Evolutionary conservation across 92 coral and sea anemone species (phyloP).

Genomic region (Anthopleura xanthogrammica): DNA sequence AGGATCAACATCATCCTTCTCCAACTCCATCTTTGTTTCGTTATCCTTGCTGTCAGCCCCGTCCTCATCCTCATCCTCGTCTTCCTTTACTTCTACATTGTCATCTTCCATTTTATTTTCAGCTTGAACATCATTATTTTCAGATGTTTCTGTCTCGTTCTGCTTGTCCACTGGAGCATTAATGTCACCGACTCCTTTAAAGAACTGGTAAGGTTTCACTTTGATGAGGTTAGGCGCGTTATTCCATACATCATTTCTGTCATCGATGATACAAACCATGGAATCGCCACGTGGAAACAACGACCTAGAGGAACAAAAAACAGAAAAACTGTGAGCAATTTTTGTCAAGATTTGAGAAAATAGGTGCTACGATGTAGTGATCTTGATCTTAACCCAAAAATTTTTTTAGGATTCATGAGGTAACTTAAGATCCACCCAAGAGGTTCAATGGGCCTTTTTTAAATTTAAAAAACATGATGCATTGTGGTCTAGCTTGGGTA

Average conservation of each 20-base stretch:
- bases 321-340: neutral
- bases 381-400: neutral
- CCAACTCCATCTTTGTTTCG: conserved; percentile 20
- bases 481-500: too few relatives aligned
- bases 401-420: too few relatives aligned
- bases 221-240: conserved; percentile 83
- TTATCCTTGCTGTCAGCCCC: conserved; percentile 7
- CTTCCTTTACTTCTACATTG: neutral
- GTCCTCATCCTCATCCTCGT: neutral
- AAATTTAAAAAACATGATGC: too few relatives aligned
- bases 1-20: conserved; percentile 21
- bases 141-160: conserved; percentile 43
- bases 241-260: conserved; percentile 98
- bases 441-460: too few relatives aligned
- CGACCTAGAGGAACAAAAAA: conserved; percentile 51
- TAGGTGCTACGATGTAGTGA: neutral
- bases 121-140: conserved; percentile 13
- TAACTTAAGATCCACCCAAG: too few relatives aligned
- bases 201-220: conserved; percentile 95
- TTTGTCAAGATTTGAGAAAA: neutral
- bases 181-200: conserved; percentile 93
- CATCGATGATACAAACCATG: conserved; percentile 98
- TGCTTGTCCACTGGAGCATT: conserved; percentile 89
- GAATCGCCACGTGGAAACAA: conserved; percentile 95
- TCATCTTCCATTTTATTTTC: neutral